phyloP scores from a whole-genome alignment of 2,113 vertebrate species.

The Tachysurus vachellii region DNA sequence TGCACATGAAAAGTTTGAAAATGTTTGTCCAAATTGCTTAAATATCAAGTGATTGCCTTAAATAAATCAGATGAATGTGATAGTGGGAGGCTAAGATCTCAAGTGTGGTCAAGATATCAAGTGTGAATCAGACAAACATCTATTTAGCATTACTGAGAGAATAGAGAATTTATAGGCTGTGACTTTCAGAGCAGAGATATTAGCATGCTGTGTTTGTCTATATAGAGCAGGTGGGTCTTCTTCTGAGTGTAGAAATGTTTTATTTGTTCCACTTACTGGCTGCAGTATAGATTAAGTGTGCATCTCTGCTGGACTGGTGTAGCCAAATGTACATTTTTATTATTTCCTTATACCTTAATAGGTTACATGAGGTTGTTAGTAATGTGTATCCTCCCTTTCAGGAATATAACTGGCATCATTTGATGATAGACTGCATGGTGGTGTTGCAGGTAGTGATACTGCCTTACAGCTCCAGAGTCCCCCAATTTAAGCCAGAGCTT shows the following conservation, averaged over 20 bases:
- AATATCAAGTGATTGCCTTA: background rate
- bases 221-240: background rate
- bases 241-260: background rate
- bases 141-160: background rate
- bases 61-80: conserved; percentile 9
- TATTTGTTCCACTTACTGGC: background rate
- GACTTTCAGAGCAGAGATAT: background rate
- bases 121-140: conserved; percentile 31
- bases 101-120: background rate
- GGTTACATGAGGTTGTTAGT: background rate
- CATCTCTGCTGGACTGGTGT: background rate
- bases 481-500: background rate
- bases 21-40: background rate
- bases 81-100: conserved; percentile 2
- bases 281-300: background rate
- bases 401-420: background rate
- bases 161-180: background rate
- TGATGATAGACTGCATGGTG: background rate
- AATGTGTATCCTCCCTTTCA: background rate
- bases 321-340: background rate
- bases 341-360: background rate
- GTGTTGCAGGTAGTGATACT: background rate
- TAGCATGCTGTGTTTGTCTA: background rate
- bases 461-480: background rate
- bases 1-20: background rate